Base-by-base conservation (phyloP, 2,113 vertebrate species). In the Brachypodius melanocephalos region DNA sequence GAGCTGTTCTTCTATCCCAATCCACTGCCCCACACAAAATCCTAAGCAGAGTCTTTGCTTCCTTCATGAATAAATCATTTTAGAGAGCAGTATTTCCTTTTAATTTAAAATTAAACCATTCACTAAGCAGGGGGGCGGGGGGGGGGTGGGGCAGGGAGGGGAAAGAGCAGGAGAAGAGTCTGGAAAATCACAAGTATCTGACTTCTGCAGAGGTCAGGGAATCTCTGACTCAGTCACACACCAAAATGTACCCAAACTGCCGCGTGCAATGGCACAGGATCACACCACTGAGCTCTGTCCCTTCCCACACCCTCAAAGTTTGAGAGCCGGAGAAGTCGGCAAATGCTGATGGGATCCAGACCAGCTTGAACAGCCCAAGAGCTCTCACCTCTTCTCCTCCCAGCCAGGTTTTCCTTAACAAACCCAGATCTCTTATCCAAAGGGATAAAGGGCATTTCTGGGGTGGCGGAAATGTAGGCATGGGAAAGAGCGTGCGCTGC, bases 381-480 rank as follows among this genome's bases (percentile, higher is more conserved):
- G 48, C 73, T 90, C 94, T 88, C 89, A 76, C n/a, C 62, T 89
- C 93, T 76, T 85, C 55, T 34, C 6, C 86, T 74, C 71, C 51
- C 79, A 22, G 92, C 28, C n/a, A 20, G 22, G 38, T 88, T 95
- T 80, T 91, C 94, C 95, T 96, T 84, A 95, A 88, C 91, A 96
- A 95, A 88, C 51, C 25, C 54, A 42, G 36, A 91, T 66, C 88
- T 85, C 89, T 81, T 51, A 71, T 91, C 89, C 9, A 3, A 83
- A 95, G 94, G 95, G 94, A 88, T 73, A 93, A 94, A 95, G 94
- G 89, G 76, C 88, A 93, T 82, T 74, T 93, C 78, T 93, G 95
- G 96, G 90, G 77, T 74, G 77, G 94, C 5, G 12, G 91, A 73
- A 82, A 89, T 28, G 34, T 10, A 81, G 95, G 82, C 96, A 93